Evolutionary conservation across 2,888 invertebrate genomes (phyloP).

Genomic region (Chrysopilus asiliformis): DNA sequence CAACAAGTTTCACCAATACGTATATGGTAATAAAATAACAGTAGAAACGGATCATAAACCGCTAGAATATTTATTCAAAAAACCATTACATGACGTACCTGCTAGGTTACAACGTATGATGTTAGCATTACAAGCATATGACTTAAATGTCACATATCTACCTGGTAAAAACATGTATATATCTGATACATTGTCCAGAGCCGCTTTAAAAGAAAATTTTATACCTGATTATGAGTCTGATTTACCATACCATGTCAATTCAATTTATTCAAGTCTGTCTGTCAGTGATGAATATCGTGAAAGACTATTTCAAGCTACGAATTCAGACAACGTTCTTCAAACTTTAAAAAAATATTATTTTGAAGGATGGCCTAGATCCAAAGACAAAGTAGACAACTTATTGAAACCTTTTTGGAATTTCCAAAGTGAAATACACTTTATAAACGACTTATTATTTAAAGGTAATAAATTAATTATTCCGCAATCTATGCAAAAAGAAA

Average conservation of each 20-base stretch:
- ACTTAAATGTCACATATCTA: slow-evolving; percentile 17
- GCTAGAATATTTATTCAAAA: slow-evolving; percentile 18
- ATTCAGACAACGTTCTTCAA: slow-evolving; percentile 2
- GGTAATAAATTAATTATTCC: slow-evolving; percentile 9
- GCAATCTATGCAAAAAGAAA: slow-evolving; percentile 3
- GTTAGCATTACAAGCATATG: slow-evolving; percentile 19
- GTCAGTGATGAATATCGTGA: slow-evolving; percentile 5
- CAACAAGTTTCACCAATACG: slow-evolving; percentile 21
- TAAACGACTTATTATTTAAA: slow-evolving; percentile 9
- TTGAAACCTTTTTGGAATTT: not conserved
- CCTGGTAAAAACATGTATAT: slow-evolving; percentile 20
- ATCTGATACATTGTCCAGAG: slow-evolving; percentile 23
- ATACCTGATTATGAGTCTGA: not conserved
- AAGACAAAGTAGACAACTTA: not conserved
- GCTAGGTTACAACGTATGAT: slow-evolving; percentile 21
- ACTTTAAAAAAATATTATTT: slow-evolving; percentile 8
- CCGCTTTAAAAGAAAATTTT: slow-evolving; percentile 8
- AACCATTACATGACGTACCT: slow-evolving; percentile 14
- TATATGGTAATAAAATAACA: slow-evolving; percentile 18
- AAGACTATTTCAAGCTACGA: slow-evolving; percentile 3
- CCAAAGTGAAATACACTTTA: slow-evolving; percentile 9
- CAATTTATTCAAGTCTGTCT: slow-evolving; percentile 3
- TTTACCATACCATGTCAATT: not conserved
- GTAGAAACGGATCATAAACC: slow-evolving; percentile 21
- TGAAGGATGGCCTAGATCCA: slow-evolving; percentile 8